Conservation (phyloP, 1,140 invertebrate species). For the Leptinotarsa texana region DNA sequence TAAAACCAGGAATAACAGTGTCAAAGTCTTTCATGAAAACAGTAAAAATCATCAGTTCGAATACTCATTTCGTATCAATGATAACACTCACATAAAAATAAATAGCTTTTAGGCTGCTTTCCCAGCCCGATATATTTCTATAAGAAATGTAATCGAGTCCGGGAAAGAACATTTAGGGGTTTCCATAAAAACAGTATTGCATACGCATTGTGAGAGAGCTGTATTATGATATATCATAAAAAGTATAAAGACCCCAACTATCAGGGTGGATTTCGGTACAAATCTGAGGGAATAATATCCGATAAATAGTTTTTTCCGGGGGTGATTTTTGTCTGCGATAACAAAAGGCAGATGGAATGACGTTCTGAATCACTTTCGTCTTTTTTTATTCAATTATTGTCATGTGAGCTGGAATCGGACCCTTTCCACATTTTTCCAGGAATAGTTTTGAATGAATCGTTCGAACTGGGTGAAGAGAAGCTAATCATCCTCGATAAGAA, state of each 20-base stretch:
- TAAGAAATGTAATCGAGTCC: conserved; percentile 42
- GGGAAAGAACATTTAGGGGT: conserved; percentile 37
- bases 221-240: conserved; percentile 51
- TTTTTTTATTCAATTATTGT: conserved; percentile 11
- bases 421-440: too few relatives aligned
- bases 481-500: too few relatives aligned
- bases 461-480: too few relatives aligned
- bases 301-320: conserved; percentile 48
- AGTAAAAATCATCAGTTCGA: conserved; percentile 43
- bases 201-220: conserved; percentile 45
- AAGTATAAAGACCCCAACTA: conserved; percentile 46
- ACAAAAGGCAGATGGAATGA: conserved; percentile 26
- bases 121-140: conserved; percentile 33
- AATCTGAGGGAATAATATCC: conserved; percentile 43
- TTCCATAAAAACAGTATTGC: conserved; percentile 48
- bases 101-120: conserved; percentile 43
- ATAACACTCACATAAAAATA: conserved; percentile 50
- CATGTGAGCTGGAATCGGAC: background rate
- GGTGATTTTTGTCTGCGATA: conserved; percentile 41
- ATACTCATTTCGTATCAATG: conserved; percentile 43
- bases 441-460: too few relatives aligned
- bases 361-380: conserved; percentile 11
- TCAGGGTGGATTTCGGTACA: conserved; percentile 45
- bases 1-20: conserved; percentile 38
- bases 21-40: conserved; percentile 30